These are phyloP conservation scores for Verasper variegatus DNA, from an alignment of 2,113 vertebrate genomes.

Conservation along the genomic window DNA sequence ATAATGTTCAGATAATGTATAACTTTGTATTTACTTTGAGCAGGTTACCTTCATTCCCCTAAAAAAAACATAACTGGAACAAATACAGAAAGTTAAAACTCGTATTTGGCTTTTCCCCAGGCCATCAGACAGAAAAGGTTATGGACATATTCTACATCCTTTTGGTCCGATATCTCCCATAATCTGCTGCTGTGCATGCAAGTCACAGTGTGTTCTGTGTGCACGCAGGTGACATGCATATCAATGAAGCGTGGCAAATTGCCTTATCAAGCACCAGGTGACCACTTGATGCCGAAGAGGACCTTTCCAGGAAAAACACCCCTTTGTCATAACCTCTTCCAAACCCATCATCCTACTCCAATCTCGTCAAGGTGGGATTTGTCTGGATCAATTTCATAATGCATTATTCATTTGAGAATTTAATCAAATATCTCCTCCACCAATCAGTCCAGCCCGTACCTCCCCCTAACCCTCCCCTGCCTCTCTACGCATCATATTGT, in stretches of 20 bases:
- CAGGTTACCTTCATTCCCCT: too few relatives aligned
- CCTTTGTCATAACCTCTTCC: constrained; percentile 40
- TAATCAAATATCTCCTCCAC: constrained; percentile 69
- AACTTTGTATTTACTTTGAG: too few relatives aligned
- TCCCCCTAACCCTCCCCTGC: constrained; percentile 9
- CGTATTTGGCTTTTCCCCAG: neutral
- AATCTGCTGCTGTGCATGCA: constrained; percentile 7
- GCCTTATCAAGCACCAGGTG: constrained; percentile 37
- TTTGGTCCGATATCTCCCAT: neutral
- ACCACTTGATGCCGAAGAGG: constrained; percentile 49
- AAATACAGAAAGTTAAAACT: neutral
- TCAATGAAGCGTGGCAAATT: constrained; percentile 39
- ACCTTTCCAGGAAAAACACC: constrained; percentile 49
- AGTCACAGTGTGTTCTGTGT: neutral
- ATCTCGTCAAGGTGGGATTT: constrained; percentile 75
- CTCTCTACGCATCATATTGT: constrained; percentile 51
- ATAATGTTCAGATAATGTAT: too few relatives aligned
- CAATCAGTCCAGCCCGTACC: constrained; percentile 42
- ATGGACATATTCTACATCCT: neutral
- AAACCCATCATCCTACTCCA: constrained; percentile 66
- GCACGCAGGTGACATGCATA: constrained; percentile 23
- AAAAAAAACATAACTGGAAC: too few relatives aligned
- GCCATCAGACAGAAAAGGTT: neutral
- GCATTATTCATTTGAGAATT: constrained; percentile 78
- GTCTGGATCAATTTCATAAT: constrained; percentile 77